These are phyloP conservation scores for Drosophila seclusa DNA, from an alignment of 2,888 invertebrate genomes.

Conservation along the genomic window DNA sequence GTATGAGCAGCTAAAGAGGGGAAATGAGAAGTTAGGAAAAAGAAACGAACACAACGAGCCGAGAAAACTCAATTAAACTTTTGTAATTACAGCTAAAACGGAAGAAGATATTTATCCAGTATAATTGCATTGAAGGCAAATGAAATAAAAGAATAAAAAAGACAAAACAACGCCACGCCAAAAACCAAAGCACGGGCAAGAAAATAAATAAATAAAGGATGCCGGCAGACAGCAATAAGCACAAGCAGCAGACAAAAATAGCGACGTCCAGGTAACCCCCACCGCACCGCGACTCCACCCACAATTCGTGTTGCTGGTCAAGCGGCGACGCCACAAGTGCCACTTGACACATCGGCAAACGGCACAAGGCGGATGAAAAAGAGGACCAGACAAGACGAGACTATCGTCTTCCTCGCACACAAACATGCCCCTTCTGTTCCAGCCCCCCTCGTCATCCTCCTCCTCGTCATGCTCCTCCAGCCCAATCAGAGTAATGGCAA, in stretches of 20 bases:
- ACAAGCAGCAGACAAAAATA: conserved; percentile 37
- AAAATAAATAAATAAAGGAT: conserved; percentile 76
- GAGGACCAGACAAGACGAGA: background rate
- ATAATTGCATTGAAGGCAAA: conserved; percentile 84
- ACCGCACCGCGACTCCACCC: background rate
- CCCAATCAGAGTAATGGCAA: conserved; percentile 3
- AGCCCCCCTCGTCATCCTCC: background rate
- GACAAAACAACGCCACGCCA: conserved; percentile 6
- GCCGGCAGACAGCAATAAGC: conserved; percentile 39
- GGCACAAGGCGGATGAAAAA: background rate
- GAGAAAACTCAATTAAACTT: conserved; percentile 85
- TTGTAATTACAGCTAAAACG: conserved; percentile 85
- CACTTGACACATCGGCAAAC: conserved; percentile 53
- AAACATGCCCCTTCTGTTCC: background rate
- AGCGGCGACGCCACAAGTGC: conserved; percentile 55
- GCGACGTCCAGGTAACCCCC: conserved; percentile 32
- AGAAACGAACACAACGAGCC: conserved; percentile 75
- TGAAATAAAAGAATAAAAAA: conserved; percentile 65
- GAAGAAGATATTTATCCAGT: conserved; percentile 84
- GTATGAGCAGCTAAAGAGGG: conserved; percentile 7
- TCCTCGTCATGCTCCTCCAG: background rate
- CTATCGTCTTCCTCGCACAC: background rate
- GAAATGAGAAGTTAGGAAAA: conserved; percentile 30
- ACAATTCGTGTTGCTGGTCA: conserved; percentile 17
- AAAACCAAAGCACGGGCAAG: conserved; percentile 58